These are phyloP conservation scores for Diarsia brunnea DNA, from an alignment of 2,888 invertebrate species.

Conservation along the genomic window DNA sequence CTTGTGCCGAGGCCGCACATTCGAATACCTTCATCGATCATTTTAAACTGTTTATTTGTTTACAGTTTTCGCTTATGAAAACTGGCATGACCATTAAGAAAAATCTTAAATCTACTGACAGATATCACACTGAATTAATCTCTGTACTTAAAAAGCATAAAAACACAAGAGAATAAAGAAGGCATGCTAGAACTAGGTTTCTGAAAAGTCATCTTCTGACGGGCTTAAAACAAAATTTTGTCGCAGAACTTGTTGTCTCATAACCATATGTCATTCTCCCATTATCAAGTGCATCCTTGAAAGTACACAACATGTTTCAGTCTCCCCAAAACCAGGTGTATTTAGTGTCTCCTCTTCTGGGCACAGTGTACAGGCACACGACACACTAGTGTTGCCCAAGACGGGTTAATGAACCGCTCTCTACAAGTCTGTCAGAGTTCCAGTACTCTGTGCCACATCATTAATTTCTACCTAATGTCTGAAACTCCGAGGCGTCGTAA, in stretches of 20 bases:
- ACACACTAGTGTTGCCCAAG: conserved; percentile 68
- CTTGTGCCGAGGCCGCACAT: too few species aligned
- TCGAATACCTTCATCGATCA: background rate
- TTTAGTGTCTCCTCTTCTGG: conserved; percentile 20
- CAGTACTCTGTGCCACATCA: conserved; percentile 82
- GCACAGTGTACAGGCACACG: conserved; percentile 24
- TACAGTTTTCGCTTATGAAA: background rate
- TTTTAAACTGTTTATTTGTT: background rate
- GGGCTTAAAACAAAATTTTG: background rate
- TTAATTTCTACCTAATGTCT: conserved; percentile 87
- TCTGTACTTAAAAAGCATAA: background rate
- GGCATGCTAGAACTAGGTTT: background rate
- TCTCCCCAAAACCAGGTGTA: conserved; percentile 17
- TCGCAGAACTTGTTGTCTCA: too few species aligned
- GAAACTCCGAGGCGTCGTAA: conserved; percentile 78
- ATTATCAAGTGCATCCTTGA: background rate
- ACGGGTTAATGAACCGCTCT: conserved; percentile 78
- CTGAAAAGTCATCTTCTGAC: background rate
- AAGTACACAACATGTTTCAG: background rate
- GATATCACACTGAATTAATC: background rate
- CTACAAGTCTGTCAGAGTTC: conserved; percentile 80
- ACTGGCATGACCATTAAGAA: background rate
- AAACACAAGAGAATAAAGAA: background rate
- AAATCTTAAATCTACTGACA: background rate
- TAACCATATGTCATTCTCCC: background rate